A percentile compares a stretch with the other conserved stretches of the same genome.
These are phyloP conservation scores for Capreolus pygargus DNA, from an alignment of 2,113 vertebrate genomes.

Conservation along the genomic window DNA sequence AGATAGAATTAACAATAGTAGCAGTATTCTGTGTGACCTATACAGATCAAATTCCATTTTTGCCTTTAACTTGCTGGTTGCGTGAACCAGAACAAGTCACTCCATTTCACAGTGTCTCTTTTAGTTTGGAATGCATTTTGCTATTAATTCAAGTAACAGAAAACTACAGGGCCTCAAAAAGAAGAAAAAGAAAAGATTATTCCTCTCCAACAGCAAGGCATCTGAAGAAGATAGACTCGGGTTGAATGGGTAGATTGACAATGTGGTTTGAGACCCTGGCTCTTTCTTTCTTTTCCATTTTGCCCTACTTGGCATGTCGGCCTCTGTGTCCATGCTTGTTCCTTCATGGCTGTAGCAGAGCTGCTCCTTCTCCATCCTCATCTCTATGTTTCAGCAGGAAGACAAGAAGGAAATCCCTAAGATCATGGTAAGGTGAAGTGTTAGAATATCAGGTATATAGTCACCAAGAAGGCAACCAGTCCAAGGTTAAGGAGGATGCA, in stretches of 20 bases:
- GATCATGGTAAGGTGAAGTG: background rate
- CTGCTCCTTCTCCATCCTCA: background rate
- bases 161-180: background rate
- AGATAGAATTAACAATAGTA: background rate
- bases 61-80: background rate
- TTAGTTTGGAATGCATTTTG: background rate
- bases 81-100: background rate
- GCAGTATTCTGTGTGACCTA: background rate
- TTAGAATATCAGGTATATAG: background rate
- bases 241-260: background rate
- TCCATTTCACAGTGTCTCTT: background rate
- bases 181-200: background rate
- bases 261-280: background rate
- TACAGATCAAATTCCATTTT: background rate
- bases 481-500: background rate
- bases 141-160: background rate
- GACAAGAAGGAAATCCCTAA: background rate
- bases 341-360: background rate
- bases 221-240: background rate
- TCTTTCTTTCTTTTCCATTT: background rate
- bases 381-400: background rate
- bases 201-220: background rate
- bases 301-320: background rate
- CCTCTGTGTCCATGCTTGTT: background rate
- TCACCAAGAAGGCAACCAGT: background rate